Evolutionary conservation across 1,140 invertebrate species (phyloP).

Genomic region (Drosophila asahinai): DNA sequence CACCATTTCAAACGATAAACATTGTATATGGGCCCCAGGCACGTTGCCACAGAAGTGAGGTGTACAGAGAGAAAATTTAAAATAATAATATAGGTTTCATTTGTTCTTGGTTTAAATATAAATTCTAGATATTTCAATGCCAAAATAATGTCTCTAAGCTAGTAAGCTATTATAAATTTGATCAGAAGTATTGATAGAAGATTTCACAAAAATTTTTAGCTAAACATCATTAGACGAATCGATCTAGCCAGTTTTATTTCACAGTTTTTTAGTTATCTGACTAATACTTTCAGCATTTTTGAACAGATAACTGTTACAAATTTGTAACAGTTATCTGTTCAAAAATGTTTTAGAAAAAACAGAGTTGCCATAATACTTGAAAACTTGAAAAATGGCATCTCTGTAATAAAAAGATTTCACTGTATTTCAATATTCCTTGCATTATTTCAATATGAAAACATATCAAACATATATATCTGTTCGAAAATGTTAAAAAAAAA

Average conservation of each 20-base stretch:
- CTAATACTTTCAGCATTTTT: too few relatives aligned
- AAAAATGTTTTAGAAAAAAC: too few relatives aligned
- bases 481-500: too few relatives aligned
- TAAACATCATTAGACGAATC: too few relatives aligned
- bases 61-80: neutral
- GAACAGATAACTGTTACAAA: too few relatives aligned
- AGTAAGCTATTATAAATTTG: neutral
- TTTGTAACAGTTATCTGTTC: too few relatives aligned
- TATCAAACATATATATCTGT: too few relatives aligned
- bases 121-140: too few relatives aligned
- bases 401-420: neutral
- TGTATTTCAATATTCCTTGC: too few relatives aligned
- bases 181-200: too few relatives aligned
- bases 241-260: neutral
- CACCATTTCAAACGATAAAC: conserved; percentile 55
- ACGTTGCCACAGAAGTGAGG: conserved; percentile 42
- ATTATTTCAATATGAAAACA: too few relatives aligned
- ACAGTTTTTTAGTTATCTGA: neutral
- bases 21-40: conserved; percentile 49
- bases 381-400: neutral
- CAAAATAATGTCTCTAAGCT: neutral
- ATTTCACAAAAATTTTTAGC: neutral
- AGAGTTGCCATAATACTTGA: too few relatives aligned
- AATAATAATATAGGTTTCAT: fast-evolving
- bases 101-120: neutral